Conservation (phyloP, 2,888 invertebrate species). For the Andrena dorsata region DNA sequence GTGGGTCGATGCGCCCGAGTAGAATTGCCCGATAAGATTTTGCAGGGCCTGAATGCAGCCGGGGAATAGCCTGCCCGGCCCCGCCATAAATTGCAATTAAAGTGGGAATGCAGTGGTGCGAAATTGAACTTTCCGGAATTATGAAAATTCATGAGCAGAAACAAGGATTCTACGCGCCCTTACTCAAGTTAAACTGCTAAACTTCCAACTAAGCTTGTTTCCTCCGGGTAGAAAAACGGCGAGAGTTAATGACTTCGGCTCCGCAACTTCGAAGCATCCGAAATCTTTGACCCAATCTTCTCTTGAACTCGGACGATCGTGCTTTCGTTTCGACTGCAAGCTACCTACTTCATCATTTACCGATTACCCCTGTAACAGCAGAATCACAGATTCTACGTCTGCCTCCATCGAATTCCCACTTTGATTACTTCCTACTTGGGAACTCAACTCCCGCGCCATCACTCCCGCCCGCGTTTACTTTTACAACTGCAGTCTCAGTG, state of each 20-base stretch:
- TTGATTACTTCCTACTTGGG: not conserved
- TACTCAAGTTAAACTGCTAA: not conserved
- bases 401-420: not conserved
- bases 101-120: not conserved
- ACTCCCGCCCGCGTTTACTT: not conserved
- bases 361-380: not conserved
- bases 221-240: not conserved
- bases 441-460: not conserved
- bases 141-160: not conserved
- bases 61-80: constrained; percentile 8
- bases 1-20: constrained; percentile 46
- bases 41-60: constrained; percentile 18
- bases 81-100: constrained; percentile 22
- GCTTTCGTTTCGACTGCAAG: not conserved
- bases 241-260: not conserved
- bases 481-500: not conserved
- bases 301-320: not conserved
- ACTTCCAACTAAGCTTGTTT: not conserved
- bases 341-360: not conserved
- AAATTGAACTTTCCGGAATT: constrained; percentile 1
- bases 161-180: not conserved
- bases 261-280: not conserved
- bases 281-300: not conserved
- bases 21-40: constrained; percentile 33
- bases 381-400: not conserved